Evolutionary conservation across 1,140 invertebrate genomes (phyloP).

Genomic region (Reticulitermes speratus): DNA sequence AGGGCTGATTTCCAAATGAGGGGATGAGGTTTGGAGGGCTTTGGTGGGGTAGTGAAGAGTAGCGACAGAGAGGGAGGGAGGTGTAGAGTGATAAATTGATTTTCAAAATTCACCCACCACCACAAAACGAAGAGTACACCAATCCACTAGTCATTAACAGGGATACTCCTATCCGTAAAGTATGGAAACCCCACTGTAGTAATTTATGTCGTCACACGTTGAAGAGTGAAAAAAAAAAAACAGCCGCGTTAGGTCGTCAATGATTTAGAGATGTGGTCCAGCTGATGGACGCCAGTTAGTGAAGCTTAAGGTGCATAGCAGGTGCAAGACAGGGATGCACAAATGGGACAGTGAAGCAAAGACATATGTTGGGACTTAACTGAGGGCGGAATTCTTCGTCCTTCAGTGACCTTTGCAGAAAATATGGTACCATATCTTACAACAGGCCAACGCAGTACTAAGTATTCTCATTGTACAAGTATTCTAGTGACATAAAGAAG

Average conservation of each 20-base stretch:
- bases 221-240: not conserved
- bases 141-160: conserved; percentile 30
- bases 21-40: not conserved
- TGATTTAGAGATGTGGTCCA: conserved; percentile 10
- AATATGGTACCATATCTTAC: too few relatives aligned
- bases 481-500: too few relatives aligned
- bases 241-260: not conserved
- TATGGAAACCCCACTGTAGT: not conserved
- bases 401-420: too few relatives aligned
- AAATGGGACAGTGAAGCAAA: not conserved
- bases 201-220: conserved; percentile 4
- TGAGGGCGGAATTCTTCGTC: too few relatives aligned
- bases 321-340: not conserved
- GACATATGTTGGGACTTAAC: too few relatives aligned
- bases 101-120: conserved; percentile 33
- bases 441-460: too few relatives aligned
- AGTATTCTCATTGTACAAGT: too few relatives aligned
- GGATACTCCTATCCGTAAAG: conserved; percentile 12
- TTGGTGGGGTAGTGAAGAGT: not conserved
- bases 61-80: not conserved
- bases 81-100: conserved; percentile 32
- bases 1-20: conserved; percentile 15
- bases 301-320: not conserved
- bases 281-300: not conserved
- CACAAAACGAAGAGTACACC: conserved; percentile 31